Evolutionary conservation across 92 coral and sea anemone genomes (phyloP).

Genomic region (Isaurus tuberculatus): DNA sequence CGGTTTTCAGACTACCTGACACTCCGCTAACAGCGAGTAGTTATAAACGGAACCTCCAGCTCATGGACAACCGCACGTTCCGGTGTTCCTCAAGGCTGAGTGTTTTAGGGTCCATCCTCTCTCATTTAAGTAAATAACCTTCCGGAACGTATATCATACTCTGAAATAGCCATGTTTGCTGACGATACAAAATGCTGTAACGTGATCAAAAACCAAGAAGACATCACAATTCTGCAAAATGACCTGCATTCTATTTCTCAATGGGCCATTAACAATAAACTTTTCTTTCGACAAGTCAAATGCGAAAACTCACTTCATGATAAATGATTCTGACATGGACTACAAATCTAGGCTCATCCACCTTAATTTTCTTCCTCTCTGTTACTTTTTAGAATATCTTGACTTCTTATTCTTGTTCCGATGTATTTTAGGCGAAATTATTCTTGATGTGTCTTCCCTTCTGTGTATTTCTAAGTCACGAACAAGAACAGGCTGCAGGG

Average conservation of each 20-base stretch:
- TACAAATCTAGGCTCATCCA: neutral
- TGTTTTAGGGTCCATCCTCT: neutral
- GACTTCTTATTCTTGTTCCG: neutral
- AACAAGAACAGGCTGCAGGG: neutral
- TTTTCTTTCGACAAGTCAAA: constrained; percentile 39
- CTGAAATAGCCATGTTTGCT: constrained; percentile 44
- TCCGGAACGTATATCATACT: constrained; percentile 26
- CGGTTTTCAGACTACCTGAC: constrained; percentile 20
- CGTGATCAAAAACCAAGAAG: constrained; percentile 14
- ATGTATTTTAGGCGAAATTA: neutral
- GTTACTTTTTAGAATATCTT: neutral
- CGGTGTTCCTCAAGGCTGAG: neutral
- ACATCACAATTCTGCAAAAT: constrained; percentile 29
- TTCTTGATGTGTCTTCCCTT: neutral
- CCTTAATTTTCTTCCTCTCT: neutral
- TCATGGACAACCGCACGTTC: neutral
- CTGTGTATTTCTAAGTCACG: neutral
- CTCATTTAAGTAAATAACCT: constrained; percentile 29
- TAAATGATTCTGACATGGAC: neutral
- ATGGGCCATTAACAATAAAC: constrained; percentile 44
- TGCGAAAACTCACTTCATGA: constrained; percentile 56
- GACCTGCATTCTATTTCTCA: constrained; percentile 39
- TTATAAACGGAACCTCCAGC: neutral
- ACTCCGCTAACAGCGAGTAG: neutral
- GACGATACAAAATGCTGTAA: constrained; percentile 63